Evolutionary conservation across 1,140 invertebrate genomes (phyloP), one percentile per base, ranked within the genome.

Genomic region (Drosophila nigromelanica): DNA sequence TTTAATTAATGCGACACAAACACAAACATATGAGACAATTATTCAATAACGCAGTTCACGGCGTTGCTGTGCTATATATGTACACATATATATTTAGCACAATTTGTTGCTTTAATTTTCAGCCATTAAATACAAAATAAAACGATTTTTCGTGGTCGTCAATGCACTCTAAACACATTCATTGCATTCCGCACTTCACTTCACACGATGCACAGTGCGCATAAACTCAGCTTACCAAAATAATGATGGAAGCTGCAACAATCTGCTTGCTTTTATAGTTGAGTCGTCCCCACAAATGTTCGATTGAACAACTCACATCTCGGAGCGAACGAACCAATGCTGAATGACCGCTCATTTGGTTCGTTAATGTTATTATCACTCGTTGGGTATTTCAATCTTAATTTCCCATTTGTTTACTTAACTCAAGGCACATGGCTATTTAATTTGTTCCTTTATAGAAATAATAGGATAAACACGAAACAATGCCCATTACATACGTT

Each of bases 41-140:
- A 52, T 74, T 81, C 64, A 40, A 68, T 70, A 77, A 80, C 81
- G 73, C 77, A 77, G 59, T 77, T 86, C 67, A 45, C 50, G 51
- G 45, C 39, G 55, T 51, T 60, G 48, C 11, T 66, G 55, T 43
- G 21, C 15, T 35, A 21, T 45, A 21, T 66, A 43, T 35, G 7
- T 43, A 15, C 14, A 58, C 39, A 12, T 24, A 58, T 43, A 71
- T 71, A 30, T 58, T 56, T 71, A 58, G 51, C 33, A 67, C 21
- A 45, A 59, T 52, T 39, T 24, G 10, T 30, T 33, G 54, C 47
- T 67, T 59, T 58, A 54, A 72, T 72, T 67, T 72, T 59, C n/a
- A 10, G 12, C 14, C 40, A 21, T 15, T 45, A 33, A 37, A 48
- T 18, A 12, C 2, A 54, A 18, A 35, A 35, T 6, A n/a, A 35